Base-by-base conservation (phyloP, 1,140 invertebrate genomes). In the Zaprionus vittiger region DNA sequence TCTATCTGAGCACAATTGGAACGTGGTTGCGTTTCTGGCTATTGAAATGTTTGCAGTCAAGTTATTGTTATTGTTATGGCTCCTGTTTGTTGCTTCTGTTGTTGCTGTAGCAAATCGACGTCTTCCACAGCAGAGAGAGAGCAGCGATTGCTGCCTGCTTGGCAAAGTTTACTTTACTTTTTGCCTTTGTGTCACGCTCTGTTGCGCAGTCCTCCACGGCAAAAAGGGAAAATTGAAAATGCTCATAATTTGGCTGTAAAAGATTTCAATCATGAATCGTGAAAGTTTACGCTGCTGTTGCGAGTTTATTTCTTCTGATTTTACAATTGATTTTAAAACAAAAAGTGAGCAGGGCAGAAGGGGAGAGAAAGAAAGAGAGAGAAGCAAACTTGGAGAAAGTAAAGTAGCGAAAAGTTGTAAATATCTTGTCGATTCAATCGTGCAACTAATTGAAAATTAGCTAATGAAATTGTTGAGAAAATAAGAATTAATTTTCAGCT, bases 211-310 rank as follows among this genome's bases (percentile, higher is more conserved):
- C 22, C 7, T 34, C 38, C 22, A 15, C 26, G 64, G 54, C 31
- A 59, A 61, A 34, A 37, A 41, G 12, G 69, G 70, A 68, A 90
- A 91, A 90, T 90, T 90, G 85, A 90, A 90, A 90, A 90, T 90
- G 73, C 79, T 90, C 85, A 90, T 90, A 90, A 90, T 90, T 90
- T 81, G 82, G 77, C 85, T 89, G 81, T 90, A 90, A 90, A 90
- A 90, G 85, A 90, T 90, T 90, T 90, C 85, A 90, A 90, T 90
- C 85, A 86, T 90, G 82, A 90, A 89, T 85, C 79, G 81, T 81
- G 56, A 85, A 80, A 89, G 72, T 90, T 85, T 84, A 73, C 62
- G 52, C 74, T 77, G 69, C 73, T 64, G 66, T 62, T 83, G 65
- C 65, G 60, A 85, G 72, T 90, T 84, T 81, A 73, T 89, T 87